A percentile compares a stretch with the other conserved stretches of the same genome.
phyloP scores from a whole-genome alignment of 2,797 vertebrate genomes.

The Argentina silus region DNA sequence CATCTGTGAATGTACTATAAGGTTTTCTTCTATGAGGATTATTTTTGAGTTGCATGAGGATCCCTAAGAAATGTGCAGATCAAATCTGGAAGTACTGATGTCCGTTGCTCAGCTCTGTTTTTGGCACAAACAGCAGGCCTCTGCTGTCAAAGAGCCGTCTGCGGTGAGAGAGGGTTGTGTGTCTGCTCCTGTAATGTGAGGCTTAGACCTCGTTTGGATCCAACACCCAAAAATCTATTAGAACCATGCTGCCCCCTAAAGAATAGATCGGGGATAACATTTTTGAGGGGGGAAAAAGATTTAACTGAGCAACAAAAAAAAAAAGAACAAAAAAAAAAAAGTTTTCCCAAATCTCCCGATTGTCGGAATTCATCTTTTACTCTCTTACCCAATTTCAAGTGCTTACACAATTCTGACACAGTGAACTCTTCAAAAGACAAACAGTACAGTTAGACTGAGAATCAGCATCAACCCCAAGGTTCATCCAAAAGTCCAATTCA shows the following conservation, averaged over 20 bases:
- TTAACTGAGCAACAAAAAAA: background rate
- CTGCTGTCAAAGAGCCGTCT: constrained; percentile 35
- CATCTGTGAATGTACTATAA: constrained; percentile 41
- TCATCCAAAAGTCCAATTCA: background rate
- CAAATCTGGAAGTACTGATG: constrained; percentile 40
- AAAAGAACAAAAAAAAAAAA: background rate
- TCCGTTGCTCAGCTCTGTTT: constrained; percentile 43
- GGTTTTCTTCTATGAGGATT: constrained; percentile 31
- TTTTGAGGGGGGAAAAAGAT: background rate
- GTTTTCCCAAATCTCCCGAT: too few species aligned
- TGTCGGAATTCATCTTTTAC: too few species aligned
- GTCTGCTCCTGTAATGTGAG: constrained; percentile 25
- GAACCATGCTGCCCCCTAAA: constrained; percentile 18
- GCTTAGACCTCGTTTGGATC: background rate
- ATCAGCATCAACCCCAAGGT: background rate
- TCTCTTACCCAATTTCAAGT: background rate
- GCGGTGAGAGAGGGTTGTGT: constrained; percentile 36
- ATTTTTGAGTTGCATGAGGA: constrained; percentile 33
- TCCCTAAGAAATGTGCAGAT: constrained; percentile 38
- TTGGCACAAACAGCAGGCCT: constrained; percentile 55
- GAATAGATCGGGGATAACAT: background rate
- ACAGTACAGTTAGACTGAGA: background rate
- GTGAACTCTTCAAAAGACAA: background rate
- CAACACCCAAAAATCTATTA: background rate
- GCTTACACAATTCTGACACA: background rate